Evolutionary conservation across 2,113 vertebrate species (phyloP).

Genomic region (Dipodomys ordii): DNA sequence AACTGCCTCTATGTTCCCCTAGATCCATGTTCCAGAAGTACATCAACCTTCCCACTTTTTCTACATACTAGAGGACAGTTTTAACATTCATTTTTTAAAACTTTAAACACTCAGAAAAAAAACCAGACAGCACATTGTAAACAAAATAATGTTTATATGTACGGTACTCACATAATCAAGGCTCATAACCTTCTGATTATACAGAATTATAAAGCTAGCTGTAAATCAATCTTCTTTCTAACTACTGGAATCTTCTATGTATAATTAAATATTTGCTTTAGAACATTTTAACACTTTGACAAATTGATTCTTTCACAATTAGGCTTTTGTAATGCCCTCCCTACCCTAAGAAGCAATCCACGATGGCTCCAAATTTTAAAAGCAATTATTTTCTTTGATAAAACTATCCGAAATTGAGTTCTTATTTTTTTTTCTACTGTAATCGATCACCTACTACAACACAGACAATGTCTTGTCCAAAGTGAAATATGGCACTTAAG

Average conservation of each 20-base stretch:
- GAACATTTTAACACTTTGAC: constrained; percentile 63
- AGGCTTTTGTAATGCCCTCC: not conserved
- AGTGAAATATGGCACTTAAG: constrained; percentile 15
- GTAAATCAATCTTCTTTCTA: constrained; percentile 55
- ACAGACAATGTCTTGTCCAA: constrained; percentile 9
- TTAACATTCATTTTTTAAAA: constrained; percentile 47
- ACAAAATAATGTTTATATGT: constrained; percentile 70
- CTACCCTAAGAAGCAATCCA: not conserved
- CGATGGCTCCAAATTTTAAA: constrained; percentile 41
- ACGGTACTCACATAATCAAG: constrained; percentile 70
- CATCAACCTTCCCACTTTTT: constrained; percentile 73
- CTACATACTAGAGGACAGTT: constrained; percentile 51
- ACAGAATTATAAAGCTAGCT: constrained; percentile 71
- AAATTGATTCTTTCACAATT: constrained; percentile 56
- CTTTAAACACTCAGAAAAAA: constrained; percentile 72
- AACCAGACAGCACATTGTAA: constrained; percentile 76
- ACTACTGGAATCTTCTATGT: constrained; percentile 58
- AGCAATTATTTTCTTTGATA: constrained; percentile 10
- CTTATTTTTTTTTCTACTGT: constrained; percentile 29
- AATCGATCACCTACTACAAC: constrained; percentile 8
- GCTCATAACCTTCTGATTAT: constrained; percentile 81
- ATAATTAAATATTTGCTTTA: constrained; percentile 60
- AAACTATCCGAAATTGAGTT: constrained; percentile 14
- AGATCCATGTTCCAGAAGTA: constrained; percentile 45
- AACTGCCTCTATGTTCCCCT: constrained; percentile 68